Conservation (phyloP, 2,888 invertebrate species). For the Agriopis aurantiaria region DNA sequence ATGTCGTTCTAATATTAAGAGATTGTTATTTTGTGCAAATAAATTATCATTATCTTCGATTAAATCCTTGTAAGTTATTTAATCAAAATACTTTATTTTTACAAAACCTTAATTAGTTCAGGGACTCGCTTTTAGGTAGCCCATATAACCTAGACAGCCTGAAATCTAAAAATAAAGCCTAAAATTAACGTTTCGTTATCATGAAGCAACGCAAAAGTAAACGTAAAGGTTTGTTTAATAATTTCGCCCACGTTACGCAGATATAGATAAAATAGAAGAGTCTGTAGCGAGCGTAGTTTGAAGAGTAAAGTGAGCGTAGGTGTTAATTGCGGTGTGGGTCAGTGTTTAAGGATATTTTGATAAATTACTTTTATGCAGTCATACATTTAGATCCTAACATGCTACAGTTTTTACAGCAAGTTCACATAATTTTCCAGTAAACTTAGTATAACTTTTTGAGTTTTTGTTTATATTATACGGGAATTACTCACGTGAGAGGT, state of each 20-base stretch:
- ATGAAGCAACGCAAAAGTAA: constrained; percentile 10
- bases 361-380: background rate
- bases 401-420: background rate
- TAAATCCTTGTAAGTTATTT: background rate
- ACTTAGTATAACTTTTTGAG: too few relatives aligned
- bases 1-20: too few relatives aligned
- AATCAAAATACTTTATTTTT: too few relatives aligned
- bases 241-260: constrained; percentile 12
- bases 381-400: background rate
- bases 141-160: constrained; percentile 5
- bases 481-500: too few relatives aligned
- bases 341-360: too few relatives aligned
- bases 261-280: constrained; percentile 6
- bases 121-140: background rate
- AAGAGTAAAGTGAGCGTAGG: constrained; percentile 2
- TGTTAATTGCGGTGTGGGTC: constrained; percentile 2
- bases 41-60: too few relatives aligned
- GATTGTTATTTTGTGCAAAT: too few relatives aligned
- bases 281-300: background rate
- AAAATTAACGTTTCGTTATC: constrained; percentile 12
- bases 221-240: constrained; percentile 10
- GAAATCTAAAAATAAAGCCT: constrained; percentile 8
- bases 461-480: too few relatives aligned
- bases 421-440: too few relatives aligned
- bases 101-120: background rate